Conservation (phyloP, 2,113 vertebrate genomes). For the Steatornis caripensis region DNA sequence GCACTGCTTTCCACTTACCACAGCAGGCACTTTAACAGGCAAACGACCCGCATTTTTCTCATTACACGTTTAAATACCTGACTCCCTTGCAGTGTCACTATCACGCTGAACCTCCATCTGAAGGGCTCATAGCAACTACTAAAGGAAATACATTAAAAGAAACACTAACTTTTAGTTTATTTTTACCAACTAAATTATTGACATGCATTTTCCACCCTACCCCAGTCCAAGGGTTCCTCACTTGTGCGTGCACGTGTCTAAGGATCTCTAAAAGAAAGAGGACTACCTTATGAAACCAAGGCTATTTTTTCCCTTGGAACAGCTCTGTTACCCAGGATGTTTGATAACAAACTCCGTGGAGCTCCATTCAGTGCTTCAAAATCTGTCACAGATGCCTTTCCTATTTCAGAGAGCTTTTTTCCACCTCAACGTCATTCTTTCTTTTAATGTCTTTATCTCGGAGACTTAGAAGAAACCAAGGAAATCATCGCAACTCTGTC, state of each 20-base stretch:
- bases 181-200: neutral
- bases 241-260: accelerated
- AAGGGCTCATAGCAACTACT: neutral
- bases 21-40: neutral
- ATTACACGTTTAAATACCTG: neutral
- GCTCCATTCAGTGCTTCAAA: neutral
- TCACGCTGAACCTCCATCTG: neutral
- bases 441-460: no score
- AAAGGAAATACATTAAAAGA: no score
- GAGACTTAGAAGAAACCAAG: neutral
- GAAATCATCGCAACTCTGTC: neutral
- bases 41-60: neutral
- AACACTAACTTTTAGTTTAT: neutral
- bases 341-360: neutral
- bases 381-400: neutral
- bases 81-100: neutral
- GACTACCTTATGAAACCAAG: neutral
- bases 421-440: neutral
- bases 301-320: neutral
- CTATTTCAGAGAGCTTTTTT: neutral
- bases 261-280: neutral
- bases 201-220: neutral
- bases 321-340: neutral
- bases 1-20: neutral
- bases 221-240: neutral